phyloP scores from a whole-genome alignment of 1,140 invertebrate genomes.

The Ladona fulva region DNA sequence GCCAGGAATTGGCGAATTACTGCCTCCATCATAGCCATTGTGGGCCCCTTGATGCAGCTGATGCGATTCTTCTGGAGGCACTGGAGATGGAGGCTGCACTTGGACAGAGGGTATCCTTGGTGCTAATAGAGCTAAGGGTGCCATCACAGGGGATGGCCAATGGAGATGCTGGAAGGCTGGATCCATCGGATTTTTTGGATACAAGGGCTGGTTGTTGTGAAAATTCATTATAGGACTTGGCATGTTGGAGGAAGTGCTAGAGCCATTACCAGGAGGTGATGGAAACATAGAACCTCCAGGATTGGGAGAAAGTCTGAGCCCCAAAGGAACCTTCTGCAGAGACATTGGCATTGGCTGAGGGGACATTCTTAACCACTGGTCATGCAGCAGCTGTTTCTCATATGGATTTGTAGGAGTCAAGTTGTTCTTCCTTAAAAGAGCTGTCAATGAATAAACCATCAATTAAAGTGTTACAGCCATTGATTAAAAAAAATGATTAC shows the following conservation, averaged over 20 bases:
- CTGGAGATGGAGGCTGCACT: neutral
- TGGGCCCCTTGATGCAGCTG: neutral
- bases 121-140: neutral
- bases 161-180: neutral
- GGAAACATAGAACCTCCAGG: neutral
- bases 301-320: neutral
- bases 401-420: neutral
- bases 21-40: neutral
- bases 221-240: neutral
- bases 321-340: neutral
- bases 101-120: neutral
- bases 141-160: neutral
- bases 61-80: neutral
- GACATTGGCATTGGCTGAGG: neutral
- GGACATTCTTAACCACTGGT: neutral
- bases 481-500: too few relatives aligned
- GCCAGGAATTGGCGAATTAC: neutral
- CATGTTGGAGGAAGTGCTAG: neutral
- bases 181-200: neutral
- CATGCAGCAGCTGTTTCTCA: neutral
- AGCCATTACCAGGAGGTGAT: neutral
- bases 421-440: neutral
- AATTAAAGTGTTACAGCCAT: too few relatives aligned
- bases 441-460: neutral
- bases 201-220: neutral